These are phyloP conservation scores for Agapornis roseicollis DNA, from an alignment of 2,113 vertebrate genomes.

Conservation along the genomic window DNA sequence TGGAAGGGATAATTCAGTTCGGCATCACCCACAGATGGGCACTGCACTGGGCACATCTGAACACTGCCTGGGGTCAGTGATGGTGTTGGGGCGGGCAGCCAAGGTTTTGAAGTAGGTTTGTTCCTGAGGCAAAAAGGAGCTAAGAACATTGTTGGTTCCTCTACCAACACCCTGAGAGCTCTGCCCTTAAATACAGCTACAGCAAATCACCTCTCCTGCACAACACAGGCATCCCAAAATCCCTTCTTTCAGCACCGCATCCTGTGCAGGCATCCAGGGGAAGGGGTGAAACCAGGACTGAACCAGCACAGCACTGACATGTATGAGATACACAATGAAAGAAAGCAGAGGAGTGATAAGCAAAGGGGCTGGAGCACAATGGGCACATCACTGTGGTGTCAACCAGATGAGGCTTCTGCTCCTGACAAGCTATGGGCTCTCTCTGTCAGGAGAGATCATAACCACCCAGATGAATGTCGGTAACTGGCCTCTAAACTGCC, in stretches of 20 bases:
- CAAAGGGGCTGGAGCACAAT: background rate
- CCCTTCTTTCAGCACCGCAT: background rate
- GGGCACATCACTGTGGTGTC: fast-evolving
- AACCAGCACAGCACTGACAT: background rate
- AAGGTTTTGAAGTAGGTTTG: background rate
- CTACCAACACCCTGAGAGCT: background rate
- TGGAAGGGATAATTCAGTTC: background rate
- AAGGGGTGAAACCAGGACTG: background rate
- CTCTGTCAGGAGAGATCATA: background rate
- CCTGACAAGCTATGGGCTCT: background rate
- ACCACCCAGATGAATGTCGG: background rate
- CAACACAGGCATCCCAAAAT: background rate
- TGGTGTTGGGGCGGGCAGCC: fast-evolving
- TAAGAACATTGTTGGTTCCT: background rate
- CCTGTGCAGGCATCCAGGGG: fast-evolving
- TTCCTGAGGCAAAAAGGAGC: background rate
- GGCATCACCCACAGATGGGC: background rate
- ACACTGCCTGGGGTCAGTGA: background rate
- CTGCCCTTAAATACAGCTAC: background rate
- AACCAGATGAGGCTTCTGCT: background rate
- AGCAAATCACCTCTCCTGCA: background rate
- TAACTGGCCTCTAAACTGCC: background rate
- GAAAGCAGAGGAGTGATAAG: fast-evolving
- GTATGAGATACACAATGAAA: fast-evolving
- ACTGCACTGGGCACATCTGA: fast-evolving